Evolutionary conservation across 2,797 vertebrate genomes (phyloP), one percentile per base, ranked within the genome.

Genomic region (Macrochelys suwanniensis): DNA sequence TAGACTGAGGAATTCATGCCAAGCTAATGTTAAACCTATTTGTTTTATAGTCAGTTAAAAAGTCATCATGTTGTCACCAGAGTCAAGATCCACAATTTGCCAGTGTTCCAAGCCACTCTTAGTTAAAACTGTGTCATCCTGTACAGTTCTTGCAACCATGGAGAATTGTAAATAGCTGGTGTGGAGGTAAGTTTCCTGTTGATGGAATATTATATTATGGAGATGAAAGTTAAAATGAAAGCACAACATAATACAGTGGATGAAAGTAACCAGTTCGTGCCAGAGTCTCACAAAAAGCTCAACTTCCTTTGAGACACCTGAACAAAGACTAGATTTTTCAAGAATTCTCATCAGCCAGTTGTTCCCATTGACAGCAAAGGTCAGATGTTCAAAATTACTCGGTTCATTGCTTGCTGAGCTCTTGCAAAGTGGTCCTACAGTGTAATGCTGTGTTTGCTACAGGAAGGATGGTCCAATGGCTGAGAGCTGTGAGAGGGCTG

Each of bases 21-120:
- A 94, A 85, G 82, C 54, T 83, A 92, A 53, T 93, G 68, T 86
- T 82, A 91, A 95, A 90, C 84, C 53, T 12, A 21, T 86, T 91
- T 19, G 51, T 89, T 93, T 89, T 79, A 84, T 87, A 74, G 21
- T 33, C 13, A 25, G 12, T 95, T 65, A 51, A 33, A 19, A 94
- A 50, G 19, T 45, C 84, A 21, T 45, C 33, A 85, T 42, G 7
- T 49, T 77, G 59, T 84, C 11, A 13, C 31, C 74, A 82, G n/a
- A 45, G 31, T 77, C 45, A 28, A 45, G 25, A 49, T 77, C 26
- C 28, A 26, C 45, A 86, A 57, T 28, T 3, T 10, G 3, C 23
- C 0, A 2, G 28, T 82, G 37, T 15, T 87, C 68, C 77, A 61
- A 45, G 1, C 0, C 6, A 17, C 6, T 80, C 93, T 87, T 84